phyloP scores from a whole-genome alignment of 2,888 invertebrate genomes.

The Anthophora plumipes region DNA sequence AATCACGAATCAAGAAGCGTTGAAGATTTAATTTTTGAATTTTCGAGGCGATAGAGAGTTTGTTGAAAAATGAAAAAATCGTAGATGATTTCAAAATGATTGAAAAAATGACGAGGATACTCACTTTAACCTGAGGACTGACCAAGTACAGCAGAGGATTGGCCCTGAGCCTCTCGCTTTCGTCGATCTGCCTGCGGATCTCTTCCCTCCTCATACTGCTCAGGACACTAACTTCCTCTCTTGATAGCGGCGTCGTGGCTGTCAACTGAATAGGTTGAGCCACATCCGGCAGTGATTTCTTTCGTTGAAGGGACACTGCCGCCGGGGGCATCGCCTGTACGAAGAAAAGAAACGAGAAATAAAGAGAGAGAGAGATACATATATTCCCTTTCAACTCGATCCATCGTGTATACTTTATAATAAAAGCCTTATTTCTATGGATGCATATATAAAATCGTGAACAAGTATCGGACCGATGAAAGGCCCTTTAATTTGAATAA shows the following conservation, averaged over 20 bases:
- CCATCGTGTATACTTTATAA: conserved; percentile 7
- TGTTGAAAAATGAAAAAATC: too few species aligned
- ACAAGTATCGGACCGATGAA: background rate
- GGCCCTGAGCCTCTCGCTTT: conserved; percentile 95
- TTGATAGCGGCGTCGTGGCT: conserved; percentile 93
- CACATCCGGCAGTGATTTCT: conserved; percentile 98
- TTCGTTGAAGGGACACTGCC: conserved; percentile 92
- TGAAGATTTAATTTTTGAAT: too few species aligned
- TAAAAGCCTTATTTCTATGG: conserved; percentile 22
- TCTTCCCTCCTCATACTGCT: conserved; percentile 98
- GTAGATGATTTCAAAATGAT: too few species aligned
- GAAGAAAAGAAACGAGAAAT: conserved; percentile 62
- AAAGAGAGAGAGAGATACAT: conserved; percentile 58
- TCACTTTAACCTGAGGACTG: conserved; percentile 98
- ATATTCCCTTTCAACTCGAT: conserved; percentile 28
- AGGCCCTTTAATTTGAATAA: background rate
- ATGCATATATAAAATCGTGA: background rate
- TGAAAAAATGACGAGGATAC: conserved; percentile 72
- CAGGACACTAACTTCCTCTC: conserved; percentile 97
- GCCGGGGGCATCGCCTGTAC: conserved; percentile 91
- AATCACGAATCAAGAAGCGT: too few species aligned
- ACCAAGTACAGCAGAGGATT: conserved; percentile 98
- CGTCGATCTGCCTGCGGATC: conserved; percentile 95
- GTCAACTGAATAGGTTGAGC: conserved; percentile 90
- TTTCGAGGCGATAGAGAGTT: too few species aligned